Evolutionary conservation across 2,888 invertebrate genomes (phyloP).

Genomic region (Ferrisia virgata): DNA sequence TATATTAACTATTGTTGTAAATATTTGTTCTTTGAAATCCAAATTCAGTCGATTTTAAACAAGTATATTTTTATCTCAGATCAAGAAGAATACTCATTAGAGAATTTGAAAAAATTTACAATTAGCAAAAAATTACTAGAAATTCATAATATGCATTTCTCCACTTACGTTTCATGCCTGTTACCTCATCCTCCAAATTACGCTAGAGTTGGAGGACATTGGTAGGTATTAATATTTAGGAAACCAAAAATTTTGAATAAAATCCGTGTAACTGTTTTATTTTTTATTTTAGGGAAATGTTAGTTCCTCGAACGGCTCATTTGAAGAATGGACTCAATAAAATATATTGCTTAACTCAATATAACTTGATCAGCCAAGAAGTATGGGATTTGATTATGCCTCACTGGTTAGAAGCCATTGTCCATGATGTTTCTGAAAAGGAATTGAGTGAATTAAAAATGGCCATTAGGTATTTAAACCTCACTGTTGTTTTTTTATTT

Average conservation of each 20-base stretch:
- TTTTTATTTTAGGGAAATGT: constrained; percentile 65
- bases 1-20: not conserved
- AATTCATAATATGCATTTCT: constrained; percentile 78
- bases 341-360: constrained; percentile 92
- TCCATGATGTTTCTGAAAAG: constrained; percentile 84
- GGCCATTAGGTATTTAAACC: constrained; percentile 61
- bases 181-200: constrained; percentile 95
- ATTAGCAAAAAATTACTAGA: constrained; percentile 88
- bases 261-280: not conserved
- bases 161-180: constrained; percentile 87
- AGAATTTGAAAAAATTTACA: constrained; percentile 86
- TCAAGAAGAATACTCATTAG: constrained; percentile 72
- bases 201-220: constrained; percentile 92
- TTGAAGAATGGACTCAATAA: constrained; percentile 92
- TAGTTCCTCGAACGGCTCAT: constrained; percentile 82
- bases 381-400: constrained; percentile 99
- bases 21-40: not conserved
- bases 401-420: constrained; percentile 97
- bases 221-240: constrained; percentile 57
- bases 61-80: constrained; percentile 47
- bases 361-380: constrained; percentile 92
- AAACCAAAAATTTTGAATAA: not conserved
- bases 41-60: too few species aligned
- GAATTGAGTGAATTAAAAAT: constrained; percentile 80
- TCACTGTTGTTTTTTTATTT: not conserved